phyloP scores from a whole-genome alignment of 2,797 vertebrate genomes.

The Anomalospiza imberbis region DNA sequence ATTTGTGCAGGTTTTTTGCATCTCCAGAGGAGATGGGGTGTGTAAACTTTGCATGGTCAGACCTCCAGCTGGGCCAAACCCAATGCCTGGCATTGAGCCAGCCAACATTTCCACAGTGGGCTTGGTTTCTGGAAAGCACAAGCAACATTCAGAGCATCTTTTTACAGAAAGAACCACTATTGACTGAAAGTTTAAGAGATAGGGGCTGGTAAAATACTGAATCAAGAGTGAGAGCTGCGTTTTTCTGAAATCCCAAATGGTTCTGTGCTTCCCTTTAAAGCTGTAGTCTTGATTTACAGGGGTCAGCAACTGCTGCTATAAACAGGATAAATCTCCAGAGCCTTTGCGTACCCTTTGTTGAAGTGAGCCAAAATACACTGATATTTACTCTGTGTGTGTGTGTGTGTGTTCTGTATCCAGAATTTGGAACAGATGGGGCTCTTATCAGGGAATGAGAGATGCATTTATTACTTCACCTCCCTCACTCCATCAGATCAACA shows the following conservation, averaged over 20 bases:
- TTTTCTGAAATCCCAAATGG: slow-evolving; percentile 13
- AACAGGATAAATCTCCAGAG: slow-evolving; percentile 49
- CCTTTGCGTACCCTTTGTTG: background rate
- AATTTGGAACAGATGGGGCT: background rate
- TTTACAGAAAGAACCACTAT: background rate
- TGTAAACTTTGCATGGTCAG: background rate
- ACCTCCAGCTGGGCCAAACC: background rate
- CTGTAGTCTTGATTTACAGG: slow-evolving; percentile 27
- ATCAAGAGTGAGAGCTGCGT: background rate
- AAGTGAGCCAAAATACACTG: slow-evolving; percentile 17
- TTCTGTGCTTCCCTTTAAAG: slow-evolving; percentile 17
- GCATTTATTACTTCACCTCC: background rate
- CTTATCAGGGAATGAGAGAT: background rate
- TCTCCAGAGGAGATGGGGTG: background rate
- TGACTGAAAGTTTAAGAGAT: slow-evolving; percentile 11
- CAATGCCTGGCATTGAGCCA: background rate
- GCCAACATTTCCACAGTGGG: background rate
- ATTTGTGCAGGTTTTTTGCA: background rate
- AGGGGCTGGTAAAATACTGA: background rate
- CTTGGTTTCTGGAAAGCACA: background rate
- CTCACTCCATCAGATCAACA: background rate
- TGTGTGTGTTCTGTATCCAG: background rate
- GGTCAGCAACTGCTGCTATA: slow-evolving; percentile 45
- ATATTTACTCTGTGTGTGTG: background rate
- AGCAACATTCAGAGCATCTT: background rate